These are phyloP conservation scores for Agelas oroides DNA, from an alignment of 37 sponge, comb jelly and placozoan genomes.

Conservation along the genomic window DNA sequence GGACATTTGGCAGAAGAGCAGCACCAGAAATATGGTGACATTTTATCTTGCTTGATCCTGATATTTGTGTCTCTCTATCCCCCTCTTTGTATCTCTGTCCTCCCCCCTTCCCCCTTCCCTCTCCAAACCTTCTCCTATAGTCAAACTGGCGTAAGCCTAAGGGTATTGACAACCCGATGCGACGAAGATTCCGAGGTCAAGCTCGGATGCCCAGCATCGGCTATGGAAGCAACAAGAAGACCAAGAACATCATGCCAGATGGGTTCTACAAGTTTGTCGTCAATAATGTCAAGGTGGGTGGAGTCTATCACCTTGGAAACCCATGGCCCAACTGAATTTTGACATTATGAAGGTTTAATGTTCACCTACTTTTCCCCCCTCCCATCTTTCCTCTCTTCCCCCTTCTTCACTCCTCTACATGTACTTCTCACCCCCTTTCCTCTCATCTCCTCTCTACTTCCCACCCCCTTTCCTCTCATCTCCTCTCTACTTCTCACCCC, in stretches of 20 bases:
- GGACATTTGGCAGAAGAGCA: too few species aligned
- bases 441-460: not conserved
- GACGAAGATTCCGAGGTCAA: conserved; percentile 93
- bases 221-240: conserved; percentile 96
- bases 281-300: conserved; percentile 87
- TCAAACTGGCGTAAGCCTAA: conserved; percentile 97
- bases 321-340: not conserved
- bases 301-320: not conserved
- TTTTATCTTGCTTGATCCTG: too few species aligned
- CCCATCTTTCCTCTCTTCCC: not conserved
- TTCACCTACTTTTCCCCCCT: not conserved
- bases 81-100: too few species aligned
- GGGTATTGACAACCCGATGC: conserved; percentile 97
- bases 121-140: too few species aligned
- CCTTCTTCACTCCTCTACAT: too few species aligned
- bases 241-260: conserved; percentile 85
- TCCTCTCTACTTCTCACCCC: too few species aligned
- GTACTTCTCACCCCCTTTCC: not conserved
- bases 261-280: conserved; percentile 93
- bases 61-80: too few species aligned
- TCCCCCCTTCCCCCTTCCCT: too few species aligned
- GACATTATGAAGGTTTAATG: not conserved
- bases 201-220: conserved; percentile 96
- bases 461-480: too few species aligned
- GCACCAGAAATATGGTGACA: too few species aligned